Percentiles rank a stretch among this genome's conserved stretches.
Evolutionary conservation across 2,797 vertebrate species (phyloP).

Genomic region (Sphaeramia orbicularis): DNA sequence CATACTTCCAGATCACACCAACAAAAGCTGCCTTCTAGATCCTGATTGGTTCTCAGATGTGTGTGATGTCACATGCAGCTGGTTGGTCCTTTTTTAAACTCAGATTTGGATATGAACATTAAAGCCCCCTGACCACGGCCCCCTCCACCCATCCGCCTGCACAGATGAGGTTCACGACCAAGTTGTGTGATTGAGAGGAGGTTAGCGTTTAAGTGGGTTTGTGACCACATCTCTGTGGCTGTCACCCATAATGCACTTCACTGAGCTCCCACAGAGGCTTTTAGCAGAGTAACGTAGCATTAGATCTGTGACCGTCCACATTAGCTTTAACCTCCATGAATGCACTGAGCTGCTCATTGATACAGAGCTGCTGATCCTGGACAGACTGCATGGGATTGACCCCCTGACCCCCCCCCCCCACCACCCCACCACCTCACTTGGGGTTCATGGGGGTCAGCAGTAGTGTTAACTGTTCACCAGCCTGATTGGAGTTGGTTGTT

Average conservation of each 20-base stretch:
- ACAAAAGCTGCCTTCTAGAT: too few relatives aligned
- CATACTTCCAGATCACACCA: too few relatives aligned
- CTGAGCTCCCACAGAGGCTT: neutral
- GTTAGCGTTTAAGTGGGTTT: neutral
- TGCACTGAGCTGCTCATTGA: constrained; percentile 3
- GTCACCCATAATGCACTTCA: constrained; percentile 10
- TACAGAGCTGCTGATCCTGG: constrained; percentile 41
- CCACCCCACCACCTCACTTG: neutral
- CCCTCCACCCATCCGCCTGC: too few relatives aligned
- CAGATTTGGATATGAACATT: too few relatives aligned
- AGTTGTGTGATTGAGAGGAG: too few relatives aligned
- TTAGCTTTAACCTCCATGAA: constrained; percentile 31
- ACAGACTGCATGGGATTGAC: constrained; percentile 12
- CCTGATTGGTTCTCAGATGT: too few relatives aligned
- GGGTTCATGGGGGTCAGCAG: constrained; percentile 32
- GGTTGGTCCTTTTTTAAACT: too few relatives aligned
- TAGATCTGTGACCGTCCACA: constrained; percentile 19
- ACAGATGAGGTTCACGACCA: too few relatives aligned
- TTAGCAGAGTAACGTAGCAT: neutral
- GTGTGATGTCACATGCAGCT: too few relatives aligned
- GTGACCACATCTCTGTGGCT: neutral
- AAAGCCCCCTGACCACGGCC: too few relatives aligned
- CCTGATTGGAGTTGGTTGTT: too few relatives aligned
- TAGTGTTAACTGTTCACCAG: neutral
- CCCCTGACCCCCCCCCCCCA: neutral